Percentiles rank a stretch among this genome's conserved stretches.
phyloP scores from a whole-genome alignment of 2,797 vertebrate genomes.

The Sylvilagus floridanus region DNA sequence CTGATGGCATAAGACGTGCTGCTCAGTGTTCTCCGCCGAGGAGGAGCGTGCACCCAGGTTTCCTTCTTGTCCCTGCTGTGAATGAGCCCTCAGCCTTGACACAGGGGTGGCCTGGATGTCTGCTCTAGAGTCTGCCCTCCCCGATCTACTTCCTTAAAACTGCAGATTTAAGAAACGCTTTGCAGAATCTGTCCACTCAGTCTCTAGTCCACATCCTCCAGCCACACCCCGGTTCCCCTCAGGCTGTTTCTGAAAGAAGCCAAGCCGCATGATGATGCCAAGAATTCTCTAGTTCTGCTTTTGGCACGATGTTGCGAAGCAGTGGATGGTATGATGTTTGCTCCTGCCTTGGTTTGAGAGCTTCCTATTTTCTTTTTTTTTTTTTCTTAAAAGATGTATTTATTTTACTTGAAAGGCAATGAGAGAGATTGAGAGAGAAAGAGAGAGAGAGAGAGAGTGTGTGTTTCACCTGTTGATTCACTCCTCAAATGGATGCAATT shows the following conservation, averaged over 20 bases:
- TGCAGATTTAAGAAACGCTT: background rate
- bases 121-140: background rate
- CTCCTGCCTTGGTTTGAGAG: background rate
- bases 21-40: background rate
- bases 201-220: background rate
- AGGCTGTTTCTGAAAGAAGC: background rate
- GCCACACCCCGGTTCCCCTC: accelerated
- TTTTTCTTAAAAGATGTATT: too few relatives aligned
- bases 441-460: too few relatives aligned
- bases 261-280: background rate
- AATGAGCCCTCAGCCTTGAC: background rate
- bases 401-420: background rate
- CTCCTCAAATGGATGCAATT: too few relatives aligned
- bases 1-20: background rate
- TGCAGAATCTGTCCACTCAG: constrained; percentile 34
- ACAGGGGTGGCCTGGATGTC: background rate
- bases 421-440: too few relatives aligned
- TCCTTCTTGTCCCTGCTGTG: background rate
- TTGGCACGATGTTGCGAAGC: background rate
- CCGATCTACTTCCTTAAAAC: constrained; percentile 12
- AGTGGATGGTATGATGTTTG: background rate
- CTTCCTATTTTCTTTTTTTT: background rate
- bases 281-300: constrained; percentile 41
- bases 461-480: too few relatives aligned
- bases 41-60: background rate